These are phyloP conservation scores for Hydra vulgaris DNA, from an alignment of 30 jellyfish, hydroid and myxozoan genomes.

Conservation along the genomic window DNA sequence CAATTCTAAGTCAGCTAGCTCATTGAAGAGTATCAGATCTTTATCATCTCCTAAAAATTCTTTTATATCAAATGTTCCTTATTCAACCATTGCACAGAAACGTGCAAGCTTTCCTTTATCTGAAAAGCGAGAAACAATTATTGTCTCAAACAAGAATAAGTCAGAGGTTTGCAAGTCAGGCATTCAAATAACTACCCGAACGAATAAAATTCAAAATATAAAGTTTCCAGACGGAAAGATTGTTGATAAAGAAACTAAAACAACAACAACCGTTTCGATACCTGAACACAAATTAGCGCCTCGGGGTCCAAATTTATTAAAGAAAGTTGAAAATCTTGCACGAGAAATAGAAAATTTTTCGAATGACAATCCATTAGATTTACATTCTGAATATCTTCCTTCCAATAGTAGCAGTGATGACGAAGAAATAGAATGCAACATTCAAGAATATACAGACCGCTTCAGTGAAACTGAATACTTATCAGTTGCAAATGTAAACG, in stretches of 20 bases:
- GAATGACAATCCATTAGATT: constrained; percentile 31
- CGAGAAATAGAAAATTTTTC: constrained; percentile 70
- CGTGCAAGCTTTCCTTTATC: background rate
- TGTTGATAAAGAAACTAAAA: constrained; percentile 73
- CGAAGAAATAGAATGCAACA: background rate
- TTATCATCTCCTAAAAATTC: background rate
- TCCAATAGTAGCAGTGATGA: constrained; percentile 15
- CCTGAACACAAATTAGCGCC: constrained; percentile 22
- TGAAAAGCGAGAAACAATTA: background rate
- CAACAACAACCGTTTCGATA: constrained; percentile 81
- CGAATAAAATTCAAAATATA: constrained; percentile 66
- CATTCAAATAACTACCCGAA: constrained; percentile 55
- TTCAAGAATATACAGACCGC: constrained; percentile 48
- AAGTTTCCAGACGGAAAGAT: constrained; percentile 73
- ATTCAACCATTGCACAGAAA: background rate
- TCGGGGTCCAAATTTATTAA: constrained; percentile 37
- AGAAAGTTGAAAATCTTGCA: constrained; percentile 72
- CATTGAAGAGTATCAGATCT: background rate
- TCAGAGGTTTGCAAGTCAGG: background rate
- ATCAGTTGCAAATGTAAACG: constrained; percentile 17
- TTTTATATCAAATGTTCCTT: background rate
- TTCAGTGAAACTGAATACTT: constrained; percentile 81
- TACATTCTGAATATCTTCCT: constrained; percentile 34
- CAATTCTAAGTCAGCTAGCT: background rate
- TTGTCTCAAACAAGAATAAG: background rate